Evolutionary conservation across 2,113 vertebrate genomes (phyloP).

Genomic region (Hyperopisus bebe): DNA sequence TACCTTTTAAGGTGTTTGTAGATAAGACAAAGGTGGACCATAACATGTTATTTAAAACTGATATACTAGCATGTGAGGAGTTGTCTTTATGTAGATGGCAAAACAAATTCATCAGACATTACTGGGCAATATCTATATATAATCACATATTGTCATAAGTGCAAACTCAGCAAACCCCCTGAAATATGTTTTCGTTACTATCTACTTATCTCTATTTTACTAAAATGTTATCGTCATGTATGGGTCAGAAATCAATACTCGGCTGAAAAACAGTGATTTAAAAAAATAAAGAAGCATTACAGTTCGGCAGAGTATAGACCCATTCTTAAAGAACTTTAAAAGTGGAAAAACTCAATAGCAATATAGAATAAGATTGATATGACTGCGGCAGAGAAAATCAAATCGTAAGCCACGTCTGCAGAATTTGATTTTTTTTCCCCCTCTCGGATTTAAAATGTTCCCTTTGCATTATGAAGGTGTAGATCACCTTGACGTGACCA

Average conservation of each 20-base stretch:
- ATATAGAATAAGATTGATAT: neutral
- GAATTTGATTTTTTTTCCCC: neutral
- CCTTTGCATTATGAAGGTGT: constrained; percentile 1
- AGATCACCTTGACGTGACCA: neutral
- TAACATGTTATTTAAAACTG: neutral
- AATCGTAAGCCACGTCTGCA: neutral
- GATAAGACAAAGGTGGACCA: neutral
- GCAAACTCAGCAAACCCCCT: neutral
- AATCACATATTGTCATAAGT: neutral
- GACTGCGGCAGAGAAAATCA: neutral
- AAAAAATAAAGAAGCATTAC: neutral
- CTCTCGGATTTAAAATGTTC: neutral
- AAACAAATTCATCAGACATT: neutral
- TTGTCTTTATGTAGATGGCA: neutral
- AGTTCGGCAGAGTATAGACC: neutral
- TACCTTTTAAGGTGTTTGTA: neutral
- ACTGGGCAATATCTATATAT: neutral
- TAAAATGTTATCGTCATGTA: neutral
- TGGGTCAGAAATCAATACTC: neutral
- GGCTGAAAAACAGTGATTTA: neutral
- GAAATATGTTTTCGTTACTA: neutral
- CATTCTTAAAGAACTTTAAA: neutral
- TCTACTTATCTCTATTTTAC: no score
- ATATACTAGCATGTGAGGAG: neutral
- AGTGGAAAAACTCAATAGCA: neutral